Base-by-base conservation (phyloP, 2,888 invertebrate genomes). In the Campoplex nolae region DNA sequence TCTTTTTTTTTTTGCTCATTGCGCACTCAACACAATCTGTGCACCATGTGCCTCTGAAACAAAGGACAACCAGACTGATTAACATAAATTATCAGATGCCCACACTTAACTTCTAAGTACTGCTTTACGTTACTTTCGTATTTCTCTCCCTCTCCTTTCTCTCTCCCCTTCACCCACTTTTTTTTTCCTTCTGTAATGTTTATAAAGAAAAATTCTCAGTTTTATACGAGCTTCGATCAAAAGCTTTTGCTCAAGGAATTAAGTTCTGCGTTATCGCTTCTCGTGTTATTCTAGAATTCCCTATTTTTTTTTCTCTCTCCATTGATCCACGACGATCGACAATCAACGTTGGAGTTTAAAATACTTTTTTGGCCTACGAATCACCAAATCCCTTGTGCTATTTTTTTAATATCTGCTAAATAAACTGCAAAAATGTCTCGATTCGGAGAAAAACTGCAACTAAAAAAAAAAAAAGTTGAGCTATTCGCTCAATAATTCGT, bases 41-140 rank as follows among this genome's bases (percentile, higher is more conserved):
- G 93, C 93, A 93, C 91, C 97, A 97, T 97, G 97, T 97, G 97
- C 97, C 97, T 97, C 97, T 97, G 97, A 97, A 97, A 96, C 96
- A 95, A 95, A 94, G 95, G 95, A 96, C 95, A 96, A 96, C 95
- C 95, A 95, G 94, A 94, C 94, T 94, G 93, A 94, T 94, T 93
- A 93, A 94, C 90, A 94, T 93, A 93, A 93, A 93, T 92, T 91
- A 89, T 88, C 91, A 93, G 93, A 94, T 94, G 94, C 94, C 93
- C 92, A 92, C 92, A 90, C 92, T 91, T 90, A 91, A 90, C 90
- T 86, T 90, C 83, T 89, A 81, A 86, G 83, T 88, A 85, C 75
- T 83, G 82, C 73, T 88, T 87, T 84, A 84, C 85, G 45, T 85
- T 76, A 79, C 51, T 74, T 67, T 70, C 83, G 56, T 73, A 56